Conservation (phyloP, 2,113 vertebrate species). For the Lota lota region DNA sequence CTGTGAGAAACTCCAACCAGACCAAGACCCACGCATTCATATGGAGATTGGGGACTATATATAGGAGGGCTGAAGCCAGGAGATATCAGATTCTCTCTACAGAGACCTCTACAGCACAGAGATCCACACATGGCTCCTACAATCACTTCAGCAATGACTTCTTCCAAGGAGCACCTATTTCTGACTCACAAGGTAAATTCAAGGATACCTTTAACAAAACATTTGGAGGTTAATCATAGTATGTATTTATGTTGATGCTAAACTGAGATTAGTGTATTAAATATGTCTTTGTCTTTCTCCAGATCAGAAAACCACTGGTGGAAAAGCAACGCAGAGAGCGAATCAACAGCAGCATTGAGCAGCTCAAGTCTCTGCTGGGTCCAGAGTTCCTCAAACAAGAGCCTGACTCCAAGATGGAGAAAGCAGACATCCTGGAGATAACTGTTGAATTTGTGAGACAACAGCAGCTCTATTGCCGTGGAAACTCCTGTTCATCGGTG, state of each 20-base stretch:
- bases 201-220: neutral
- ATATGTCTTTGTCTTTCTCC: slow-evolving; percentile 7
- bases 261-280: neutral
- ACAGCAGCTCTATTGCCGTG: slow-evolving; percentile 9
- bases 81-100: slow-evolving; percentile 37
- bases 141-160: slow-evolving; percentile 21
- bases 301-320: slow-evolving; percentile 28
- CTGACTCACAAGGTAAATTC: slow-evolving; percentile 39
- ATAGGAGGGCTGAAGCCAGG: slow-evolving; percentile 34
- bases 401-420: slow-evolving; percentile 44
- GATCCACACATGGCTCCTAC: slow-evolving; percentile 42
- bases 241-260: neutral
- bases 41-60: slow-evolving; percentile 44
- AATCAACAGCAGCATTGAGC: slow-evolving; percentile 49
- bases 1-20: slow-evolving; percentile 51
- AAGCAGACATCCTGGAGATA: slow-evolving; percentile 50
- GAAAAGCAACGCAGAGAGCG: slow-evolving; percentile 46
- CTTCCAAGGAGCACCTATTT: slow-evolving; percentile 32
- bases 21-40: slow-evolving; percentile 48
- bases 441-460: slow-evolving; percentile 29
- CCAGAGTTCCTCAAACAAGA: slow-evolving; percentile 33
- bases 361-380: slow-evolving; percentile 40
- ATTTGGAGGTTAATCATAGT: too few relatives aligned
- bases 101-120: slow-evolving; percentile 38
- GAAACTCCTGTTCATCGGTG: slow-evolving; percentile 40